phyloP scores from a whole-genome alignment of 2,797 vertebrate genomes.

The Chaetophractus vellerosus region DNA sequence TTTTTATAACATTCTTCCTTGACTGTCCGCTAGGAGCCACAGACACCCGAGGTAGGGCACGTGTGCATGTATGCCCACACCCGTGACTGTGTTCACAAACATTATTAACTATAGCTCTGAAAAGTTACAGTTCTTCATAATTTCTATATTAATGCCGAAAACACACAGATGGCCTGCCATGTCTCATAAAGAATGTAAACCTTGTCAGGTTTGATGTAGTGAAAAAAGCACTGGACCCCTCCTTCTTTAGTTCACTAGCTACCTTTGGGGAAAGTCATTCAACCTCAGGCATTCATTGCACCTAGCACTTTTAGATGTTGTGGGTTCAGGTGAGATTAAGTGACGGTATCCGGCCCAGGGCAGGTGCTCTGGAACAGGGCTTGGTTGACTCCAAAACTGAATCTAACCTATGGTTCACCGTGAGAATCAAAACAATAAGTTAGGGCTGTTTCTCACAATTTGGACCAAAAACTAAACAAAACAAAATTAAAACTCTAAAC shows the following conservation, averaged over 20 bases:
- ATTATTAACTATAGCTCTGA: not conserved
- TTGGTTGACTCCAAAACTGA: not conserved
- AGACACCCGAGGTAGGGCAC: not conserved
- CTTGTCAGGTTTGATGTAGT: not conserved
- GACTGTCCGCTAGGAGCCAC: not conserved
- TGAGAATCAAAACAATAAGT: not conserved
- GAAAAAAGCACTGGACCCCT: not conserved
- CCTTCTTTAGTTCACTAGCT: not conserved
- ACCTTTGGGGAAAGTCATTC: not conserved
- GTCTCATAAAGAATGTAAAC: not conserved
- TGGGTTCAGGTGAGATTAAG: not conserved
- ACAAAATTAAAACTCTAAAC: no score
- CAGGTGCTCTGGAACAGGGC: not conserved
- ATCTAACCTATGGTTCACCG: not conserved
- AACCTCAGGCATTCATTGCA: not conserved
- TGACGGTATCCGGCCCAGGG: rapidly evolving
- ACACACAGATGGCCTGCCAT: not conserved
- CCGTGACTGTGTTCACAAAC: rapidly evolving
- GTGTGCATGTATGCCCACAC: slow-evolving; percentile 14
- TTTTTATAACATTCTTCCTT: not conserved
- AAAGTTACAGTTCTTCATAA: not conserved
- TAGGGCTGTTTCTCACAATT: not conserved
- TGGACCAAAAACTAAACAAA: not conserved
- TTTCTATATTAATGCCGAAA: not conserved
- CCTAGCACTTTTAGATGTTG: not conserved